Percentiles rank a stretch among this genome's conserved stretches.
phyloP scores from a whole-genome alignment of 2,113 vertebrate genomes.

The Epinephelus fuscoguttatus region DNA sequence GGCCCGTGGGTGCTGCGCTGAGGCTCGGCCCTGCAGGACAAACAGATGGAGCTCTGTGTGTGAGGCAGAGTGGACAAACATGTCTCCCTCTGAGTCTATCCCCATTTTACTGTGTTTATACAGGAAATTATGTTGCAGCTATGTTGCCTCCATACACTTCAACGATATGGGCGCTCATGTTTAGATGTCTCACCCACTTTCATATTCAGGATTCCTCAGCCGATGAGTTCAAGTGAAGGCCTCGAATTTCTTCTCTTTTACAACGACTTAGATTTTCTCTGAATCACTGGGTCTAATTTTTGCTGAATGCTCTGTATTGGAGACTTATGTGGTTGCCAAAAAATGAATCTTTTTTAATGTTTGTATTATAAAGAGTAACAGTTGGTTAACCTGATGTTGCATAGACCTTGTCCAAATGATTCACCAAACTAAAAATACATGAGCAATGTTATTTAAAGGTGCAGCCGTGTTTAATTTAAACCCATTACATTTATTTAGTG shows the following conservation, averaged over 20 bases:
- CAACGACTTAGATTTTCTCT: neutral
- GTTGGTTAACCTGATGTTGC: neutral
- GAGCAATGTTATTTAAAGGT: too few relatives aligned
- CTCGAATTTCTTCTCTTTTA: neutral
- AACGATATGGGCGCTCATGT: neutral
- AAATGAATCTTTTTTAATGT: neutral
- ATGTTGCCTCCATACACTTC: constrained; percentile 37
- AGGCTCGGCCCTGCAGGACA: constrained; percentile 46
- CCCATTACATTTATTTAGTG: too few relatives aligned
- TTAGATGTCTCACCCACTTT: constrained; percentile 15
- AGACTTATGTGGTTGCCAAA: neutral
- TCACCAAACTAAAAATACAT: neutral
- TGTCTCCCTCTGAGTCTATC: constrained; percentile 30
- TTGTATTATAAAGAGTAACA: neutral
- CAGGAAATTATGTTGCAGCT: constrained; percentile 45
- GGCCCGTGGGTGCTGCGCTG: constrained; percentile 76
- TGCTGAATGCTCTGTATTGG: neutral
- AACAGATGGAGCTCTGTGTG: constrained; percentile 76
- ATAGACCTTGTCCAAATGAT: neutral
- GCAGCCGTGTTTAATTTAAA: too few relatives aligned
- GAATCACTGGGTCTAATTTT: neutral
- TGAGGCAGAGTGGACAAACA: constrained; percentile 64
- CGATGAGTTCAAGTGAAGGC: constrained; percentile 32
- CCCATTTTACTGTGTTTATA: constrained; percentile 50
- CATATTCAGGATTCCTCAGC: constrained; percentile 22